Base-by-base conservation (phyloP, 2,113 vertebrate genomes). In the Nothobranchius kuhntae region DNA sequence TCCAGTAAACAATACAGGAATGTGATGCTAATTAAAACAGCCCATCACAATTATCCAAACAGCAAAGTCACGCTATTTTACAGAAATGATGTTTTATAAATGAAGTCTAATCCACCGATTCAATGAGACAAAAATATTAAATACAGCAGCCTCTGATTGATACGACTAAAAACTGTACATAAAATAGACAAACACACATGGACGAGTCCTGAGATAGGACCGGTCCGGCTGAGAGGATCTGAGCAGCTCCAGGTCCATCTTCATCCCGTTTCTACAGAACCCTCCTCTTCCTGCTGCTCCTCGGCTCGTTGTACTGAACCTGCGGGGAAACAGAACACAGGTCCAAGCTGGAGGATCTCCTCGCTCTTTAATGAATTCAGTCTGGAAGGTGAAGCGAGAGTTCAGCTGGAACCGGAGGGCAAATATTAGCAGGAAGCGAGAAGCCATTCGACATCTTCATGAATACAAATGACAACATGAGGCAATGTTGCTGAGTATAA, bases 221-320 rank as follows among this genome's bases (percentile, higher is more conserved):
- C 15, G 24, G 66, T 51, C 47, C 38, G 53, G 35, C 21, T 21
- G 21, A 21, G 21, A 21, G 21, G 21, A 21, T 21, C 21, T 21
- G 1, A 21, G 21, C 21, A 21, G 73, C 65, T 53, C 54, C 56
- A 3, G 24, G 44, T 65, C 54, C 56, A 9, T 36, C 52, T 14
- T 40, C 53, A 42, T 35, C 2, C 17, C 2, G 15, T 13, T 13
- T 48, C 68, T 80, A 89, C 3, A 9, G 63, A 3, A 62, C 46
- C 76, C 93, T 87, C 87, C 94, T 99, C 92, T 91, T 99, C 86
- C 85, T 94, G 82, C 57, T 80, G 69, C 83, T 85, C 86, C 90
- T 96, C 80, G 93, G 68, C 87, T 96, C 95, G 3, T 91, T 81
- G 2, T 92, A 92, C 91, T 97, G 96, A 91, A 96, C 94, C 96